Base-by-base conservation (phyloP, 2,113 vertebrate species). In the Tamias sibiricus region DNA sequence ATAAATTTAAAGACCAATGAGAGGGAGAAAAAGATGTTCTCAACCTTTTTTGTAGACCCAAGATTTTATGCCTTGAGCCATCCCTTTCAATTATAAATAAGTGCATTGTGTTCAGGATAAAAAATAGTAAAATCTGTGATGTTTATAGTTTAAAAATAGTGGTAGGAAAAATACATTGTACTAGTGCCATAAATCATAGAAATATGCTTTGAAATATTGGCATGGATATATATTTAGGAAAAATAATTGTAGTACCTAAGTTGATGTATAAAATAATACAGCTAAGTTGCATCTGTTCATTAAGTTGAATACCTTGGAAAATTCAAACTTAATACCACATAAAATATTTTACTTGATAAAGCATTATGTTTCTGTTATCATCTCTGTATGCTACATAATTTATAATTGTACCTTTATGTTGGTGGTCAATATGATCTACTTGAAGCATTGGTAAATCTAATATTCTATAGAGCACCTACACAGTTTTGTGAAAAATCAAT, bases 361-460 rank as follows among this genome's bases (percentile, higher is more conserved):
- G 13, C 37, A 88, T 92, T 90, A 84, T 44, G 37, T 68, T 92
- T 93, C 44, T 92, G 4, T 20, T 83, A 77, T 92, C 6, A 82
- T 94, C 40, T 88, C 76, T 92, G 59, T 40, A 79, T 52, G 44
- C 12, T 96, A 30, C 68, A 97, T 96, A 94, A 83, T 95, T 94
- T 89, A 96, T 95, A 94, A 82, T 52, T 83, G 30, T 54, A 6
- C 20, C 68, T 95, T 97, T 92, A 88, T 92, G 81, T 75, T 59
- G 95, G 47, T 88, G 47, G 88, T 97, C 94, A 97, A 94, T 94
- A 96, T n/a, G 32, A 85, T 91, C 71, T 86, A 62, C 86, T 94
- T 76, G 74, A 96, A 96, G 54, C 12, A 66, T 76, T 90, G 52
- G 37, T 68, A 82, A 81, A 10, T 64, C n/a, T 95, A 64, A 68